Base-by-base conservation (phyloP, 1,140 invertebrate genomes). In the Hyles vespertilio region DNA sequence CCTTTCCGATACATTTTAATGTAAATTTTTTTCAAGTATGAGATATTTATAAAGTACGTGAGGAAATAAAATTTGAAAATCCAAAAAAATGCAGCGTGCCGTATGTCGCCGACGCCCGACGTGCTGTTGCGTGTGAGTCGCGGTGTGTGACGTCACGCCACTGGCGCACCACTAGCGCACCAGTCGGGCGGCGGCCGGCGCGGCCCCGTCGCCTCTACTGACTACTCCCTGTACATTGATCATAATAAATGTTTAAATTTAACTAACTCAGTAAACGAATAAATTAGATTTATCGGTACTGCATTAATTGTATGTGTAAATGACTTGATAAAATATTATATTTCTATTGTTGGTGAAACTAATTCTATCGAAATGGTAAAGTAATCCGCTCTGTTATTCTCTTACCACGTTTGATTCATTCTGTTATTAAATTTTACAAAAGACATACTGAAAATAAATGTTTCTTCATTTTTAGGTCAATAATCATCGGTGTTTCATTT, bases 381-480 rank as follows among this genome's bases (percentile, higher is more conserved):
- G 72, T 81, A 77, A 74, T 88, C 84, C 84, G 84, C 82, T 89
- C 74, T 87, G 79, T 87, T 89, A 78, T 83, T 71, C 69, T 82
- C 77, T 84, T 80, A 79, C 78, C 78, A 81, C 81, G 78, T 87
- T 89, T 82, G 72, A 89, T 85, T 89, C 85, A 89, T 90, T 90
- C 88, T 89, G 87, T 89, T 90, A 89, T 87, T 87, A 82, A 89
- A 89, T 89, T 89, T 88, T 89, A 90, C 88, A 90, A 90, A 90
- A 90, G 89, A 90, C 89, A 90, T 90, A 89, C 88, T 81, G 85
- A 90, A 89, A 92, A 92, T 92, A 92, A 92, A 92, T 92, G 91
- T 92, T 92, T 92, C 91, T 91, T 92, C 91, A 92, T 92, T 92
- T 92, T 92, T 92, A 92, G 91, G 91, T 92, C 91, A 92, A 91